phyloP scores from a whole-genome alignment of 30 jellyfish, hydroid and myxozoan genomes.

The Aurelia coerulea region DNA sequence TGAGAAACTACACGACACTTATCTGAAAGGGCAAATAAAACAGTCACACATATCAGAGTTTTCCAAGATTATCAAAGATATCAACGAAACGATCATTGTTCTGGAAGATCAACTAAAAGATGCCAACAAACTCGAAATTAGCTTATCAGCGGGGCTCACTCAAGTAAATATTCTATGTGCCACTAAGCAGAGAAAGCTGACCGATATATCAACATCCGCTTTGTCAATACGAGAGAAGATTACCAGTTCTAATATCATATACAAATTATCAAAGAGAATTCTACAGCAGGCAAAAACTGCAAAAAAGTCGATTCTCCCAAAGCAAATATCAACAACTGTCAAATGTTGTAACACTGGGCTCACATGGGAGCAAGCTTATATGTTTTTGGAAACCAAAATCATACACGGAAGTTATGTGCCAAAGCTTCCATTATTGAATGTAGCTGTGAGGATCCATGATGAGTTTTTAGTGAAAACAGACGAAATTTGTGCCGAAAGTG shows the following conservation, averaged over 20 bases:
- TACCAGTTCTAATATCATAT: neutral
- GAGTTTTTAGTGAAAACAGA: slow-evolving; percentile 11
- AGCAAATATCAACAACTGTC: neutral
- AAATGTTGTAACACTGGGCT: slow-evolving; percentile 4
- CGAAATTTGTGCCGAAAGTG: slow-evolving; percentile 8
- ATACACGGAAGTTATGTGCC: neutral
- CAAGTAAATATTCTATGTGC: slow-evolving; percentile 13
- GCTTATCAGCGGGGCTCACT: neutral
- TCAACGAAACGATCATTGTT: neutral
- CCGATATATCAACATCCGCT: neutral
- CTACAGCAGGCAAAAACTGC: neutral
- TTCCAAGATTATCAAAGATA: neutral
- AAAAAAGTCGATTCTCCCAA: neutral
- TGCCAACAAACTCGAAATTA: neutral
- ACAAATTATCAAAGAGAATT: neutral
- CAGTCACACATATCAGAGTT: neutral
- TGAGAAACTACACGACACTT: neutral
- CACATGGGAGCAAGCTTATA: no score
- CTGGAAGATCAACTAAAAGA: neutral
- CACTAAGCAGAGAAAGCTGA: slow-evolving; percentile 1
- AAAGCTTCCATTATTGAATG: neutral
- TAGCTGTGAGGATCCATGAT: slow-evolving; percentile 15
- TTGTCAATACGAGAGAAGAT: neutral
- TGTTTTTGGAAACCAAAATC: neutral
- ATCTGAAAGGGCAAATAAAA: neutral